Evolutionary conservation across 2,797 vertebrate species (phyloP), one percentile per base, ranked within the genome.

Genomic region (Danio jaintianensis): DNA sequence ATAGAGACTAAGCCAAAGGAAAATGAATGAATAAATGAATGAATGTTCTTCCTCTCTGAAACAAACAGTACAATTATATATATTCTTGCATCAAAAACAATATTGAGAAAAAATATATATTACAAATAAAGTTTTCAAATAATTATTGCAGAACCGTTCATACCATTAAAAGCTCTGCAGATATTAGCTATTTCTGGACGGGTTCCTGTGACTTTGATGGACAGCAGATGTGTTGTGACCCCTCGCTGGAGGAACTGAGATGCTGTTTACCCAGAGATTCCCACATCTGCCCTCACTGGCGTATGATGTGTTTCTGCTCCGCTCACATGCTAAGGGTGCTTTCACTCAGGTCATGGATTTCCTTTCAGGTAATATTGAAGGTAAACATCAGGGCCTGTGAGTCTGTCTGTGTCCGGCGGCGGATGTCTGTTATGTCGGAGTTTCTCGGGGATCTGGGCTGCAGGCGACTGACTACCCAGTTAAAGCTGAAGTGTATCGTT

Each of bases 361-460:
- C 4, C 36, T 62, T 79, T 43, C 56, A 43, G 45, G 67, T 62
- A 79, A 79, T 79, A 70, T 70, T 70, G 76, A 47, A 42, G 56
- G 67, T 20, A 79, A 79, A 79, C 76, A 70, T 47, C 55, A 78
- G 76, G 76, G 12, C 76, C 7, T 69, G n/a, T 1, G 66, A 78
- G 66, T 69, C 45, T 61, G 43, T 70, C 45, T 78, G 8, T 40
- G 29, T 61, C 76, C 36, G 56, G 29, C 9, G n/a, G 16, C 9
- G 45, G 55, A 42, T 58, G 55, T 70, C 55, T 50, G 22, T 61
- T 52, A 78, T 50, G 47, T 11, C 42, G 48, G 12, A 61, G 29
- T 78, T 79, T 70, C 64, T 61, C 45, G 5, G 18, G 36, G 45
- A 79, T 59, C 43, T 38, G 22, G 43, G 11, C 18, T 52, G 66